These are phyloP conservation scores for Thera britannica DNA, from an alignment of 2,888 invertebrate species.

Conservation along the genomic window DNA sequence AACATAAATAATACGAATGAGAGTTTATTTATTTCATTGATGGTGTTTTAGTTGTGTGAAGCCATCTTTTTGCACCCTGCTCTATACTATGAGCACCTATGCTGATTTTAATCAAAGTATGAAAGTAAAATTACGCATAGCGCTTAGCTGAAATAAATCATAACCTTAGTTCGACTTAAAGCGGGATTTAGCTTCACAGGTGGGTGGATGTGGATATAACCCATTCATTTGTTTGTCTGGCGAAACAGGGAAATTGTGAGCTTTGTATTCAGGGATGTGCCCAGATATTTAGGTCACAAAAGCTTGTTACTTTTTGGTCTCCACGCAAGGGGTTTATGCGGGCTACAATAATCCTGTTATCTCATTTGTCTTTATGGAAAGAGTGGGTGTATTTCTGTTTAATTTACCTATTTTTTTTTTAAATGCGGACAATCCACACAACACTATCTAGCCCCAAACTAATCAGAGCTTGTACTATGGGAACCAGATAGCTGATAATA, in stretches of 20 bases:
- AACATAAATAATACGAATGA: background rate
- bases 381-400: background rate
- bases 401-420: background rate
- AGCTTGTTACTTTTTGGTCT: slow-evolving; percentile 9
- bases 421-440: too few species aligned
- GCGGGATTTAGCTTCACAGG: slow-evolving; percentile 10
- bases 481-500: too few species aligned
- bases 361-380: background rate
- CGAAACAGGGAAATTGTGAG: slow-evolving; percentile 1
- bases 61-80: background rate
- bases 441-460: too few species aligned
- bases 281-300: slow-evolving; percentile 4
- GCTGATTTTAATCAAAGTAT: background rate
- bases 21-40: too few species aligned
- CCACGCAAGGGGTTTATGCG: background rate
- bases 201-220: background rate
- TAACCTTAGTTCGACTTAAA: slow-evolving; percentile 4
- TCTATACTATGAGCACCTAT: background rate
- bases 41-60: background rate
- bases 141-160: slow-evolving; percentile 3
- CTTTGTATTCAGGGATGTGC: slow-evolving; percentile 1
- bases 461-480: too few species aligned
- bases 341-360: slow-evolving; percentile 1
- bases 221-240: slow-evolving; percentile 1
- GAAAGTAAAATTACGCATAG: background rate